Evolutionary conservation across 2,797 vertebrate genomes (phyloP), one percentile per base, ranked within the genome.

Genomic region (Danio albolineatus): DNA sequence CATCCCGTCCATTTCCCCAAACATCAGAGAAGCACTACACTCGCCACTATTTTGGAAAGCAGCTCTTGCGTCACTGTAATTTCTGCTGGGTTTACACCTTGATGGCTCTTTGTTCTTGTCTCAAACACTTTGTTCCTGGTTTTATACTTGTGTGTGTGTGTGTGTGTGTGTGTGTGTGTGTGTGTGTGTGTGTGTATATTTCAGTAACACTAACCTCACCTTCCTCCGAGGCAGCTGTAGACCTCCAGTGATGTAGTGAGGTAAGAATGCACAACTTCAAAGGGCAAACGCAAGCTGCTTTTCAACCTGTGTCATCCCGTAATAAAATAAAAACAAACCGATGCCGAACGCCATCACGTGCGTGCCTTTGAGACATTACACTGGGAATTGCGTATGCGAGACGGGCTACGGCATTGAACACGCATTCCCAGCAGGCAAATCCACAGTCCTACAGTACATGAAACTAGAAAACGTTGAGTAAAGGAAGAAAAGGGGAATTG

Each of bases 261-360:
- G 85, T 85, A 93, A 89, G 91, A 94, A 95, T 94, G 91, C 71
- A 78, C 48, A 78, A 90, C 91, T 92, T 94, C 91, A 93, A 93
- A 93, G 90, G 89, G 92, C 89, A 91, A 90, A 90, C 85, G 88
- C 88, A 85, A 88, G 85, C 83, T 90, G 89, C 91, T 92, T 83
- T 81, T 28, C 21, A 85, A 77, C 73, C 83, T 86, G 87, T 88
- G 89, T 91, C 91, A 90, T 92, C 91, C 91, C 13, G 1, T 59
- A 73, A 72, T 56, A 57, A 57, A 72, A 16, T 17, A 17, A 17
- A 39, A 53, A 59, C 57, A 59, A 38, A 60, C 7, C 12, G 16
- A 60, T 53, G 36, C 48, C 49, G 53, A 54, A 53, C 49, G 17
- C 49, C n/a, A 70, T 39, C 49, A 53, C 10, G 2, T 39, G 28